These are phyloP conservation scores for Stenodema calcarata DNA, from an alignment of 2,888 invertebrate genomes.

Conservation along the genomic window DNA sequence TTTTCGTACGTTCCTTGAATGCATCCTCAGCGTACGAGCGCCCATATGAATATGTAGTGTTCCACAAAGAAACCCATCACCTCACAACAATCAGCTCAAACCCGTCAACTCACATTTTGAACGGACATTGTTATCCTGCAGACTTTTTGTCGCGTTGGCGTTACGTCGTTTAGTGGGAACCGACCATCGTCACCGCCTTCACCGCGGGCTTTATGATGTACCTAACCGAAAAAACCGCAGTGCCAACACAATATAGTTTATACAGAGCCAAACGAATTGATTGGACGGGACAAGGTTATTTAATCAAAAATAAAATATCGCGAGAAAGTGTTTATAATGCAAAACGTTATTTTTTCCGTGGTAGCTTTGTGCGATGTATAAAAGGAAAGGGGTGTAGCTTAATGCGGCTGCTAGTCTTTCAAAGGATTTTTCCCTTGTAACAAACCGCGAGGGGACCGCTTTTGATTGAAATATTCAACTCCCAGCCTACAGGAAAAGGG, in stretches of 20 bases:
- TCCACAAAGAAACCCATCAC: too few species aligned
- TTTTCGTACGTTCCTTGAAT: too few species aligned
- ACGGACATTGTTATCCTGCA: background rate
- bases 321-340: conserved; percentile 2
- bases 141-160: background rate
- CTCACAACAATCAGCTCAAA: too few species aligned
- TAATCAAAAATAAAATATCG: background rate
- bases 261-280: background rate
- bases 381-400: background rate
- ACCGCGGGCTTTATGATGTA: background rate
- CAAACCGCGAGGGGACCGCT: background rate
- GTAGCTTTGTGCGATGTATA: background rate
- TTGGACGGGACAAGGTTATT: background rate
- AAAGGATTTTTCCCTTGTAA: background rate
- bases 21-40: too few species aligned
- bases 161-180: background rate
- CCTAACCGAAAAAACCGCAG: background rate
- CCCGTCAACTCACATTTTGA: background rate
- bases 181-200: background rate
- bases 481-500: background rate
- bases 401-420: background rate
- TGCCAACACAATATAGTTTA: background rate
- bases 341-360: background rate
- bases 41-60: too few species aligned
- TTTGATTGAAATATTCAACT: conserved; percentile 2